Evolutionary conservation across 2,113 vertebrate genomes (phyloP), one percentile per base, ranked within the genome.

Genomic region (Alethe diademata): DNA sequence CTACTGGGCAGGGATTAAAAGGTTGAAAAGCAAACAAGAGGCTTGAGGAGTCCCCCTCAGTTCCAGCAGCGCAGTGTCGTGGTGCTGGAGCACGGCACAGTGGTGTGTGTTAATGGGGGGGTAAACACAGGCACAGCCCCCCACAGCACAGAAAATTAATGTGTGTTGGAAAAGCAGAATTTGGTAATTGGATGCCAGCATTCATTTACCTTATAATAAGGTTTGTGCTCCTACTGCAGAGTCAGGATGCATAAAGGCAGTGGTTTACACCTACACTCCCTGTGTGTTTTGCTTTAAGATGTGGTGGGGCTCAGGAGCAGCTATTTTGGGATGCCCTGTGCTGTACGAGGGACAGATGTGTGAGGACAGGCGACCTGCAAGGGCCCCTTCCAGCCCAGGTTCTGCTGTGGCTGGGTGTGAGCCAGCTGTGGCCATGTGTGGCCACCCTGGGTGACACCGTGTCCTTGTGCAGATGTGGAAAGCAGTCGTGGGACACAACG

Each of bases 381-480:
- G 11, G 51, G 43, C 26, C 48, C 9, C 9, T 38, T 31, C 33
- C 43, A 50, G 42, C 56, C 80, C 1, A 1, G 19, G 35, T 11
- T 36, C 19, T 12, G n/a, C 45, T 10, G 3, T 19, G 45, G 3
- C 36, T 28, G 47, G 38, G 26, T 5, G 5, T 18, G 38, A 45
- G 56, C 45, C n/a, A 25, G 53, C 58, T 18, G 64, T 8, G 40
- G 26, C n/a, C 18, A 1, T 3, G 1, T 3, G 42, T 45, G 12
- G 38, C 33, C 29, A 19, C 65, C 29, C 66, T 12, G 17, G 26
- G 29, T 87, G 43, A 95, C 11, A 8, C 19, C 2, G 0, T 11
- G 24, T 76, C 78, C 69, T 92, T 33, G 36, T 58, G 45, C 94
- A 99, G 99, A 99, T 99, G 99, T 99, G 99, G 99, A 99, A 99